A percentile compares a stretch with the other conserved stretches of the same genome.
phyloP scores from a whole-genome alignment of 2,797 vertebrate species.

The Anolis apletophallus region DNA sequence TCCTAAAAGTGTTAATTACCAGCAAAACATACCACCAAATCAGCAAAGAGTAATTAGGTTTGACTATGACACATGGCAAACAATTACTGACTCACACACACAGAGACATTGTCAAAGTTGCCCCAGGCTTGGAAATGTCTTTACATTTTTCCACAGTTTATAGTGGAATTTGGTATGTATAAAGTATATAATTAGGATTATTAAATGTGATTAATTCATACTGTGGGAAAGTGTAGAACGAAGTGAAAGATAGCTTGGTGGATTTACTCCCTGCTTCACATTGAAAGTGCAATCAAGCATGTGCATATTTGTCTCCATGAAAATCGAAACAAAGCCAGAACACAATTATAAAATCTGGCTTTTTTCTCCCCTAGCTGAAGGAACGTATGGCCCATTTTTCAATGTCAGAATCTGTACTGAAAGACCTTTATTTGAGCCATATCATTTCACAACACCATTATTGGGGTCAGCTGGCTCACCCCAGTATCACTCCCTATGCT shows the following conservation, averaged over 20 bases:
- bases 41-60: slow-evolving; percentile 62
- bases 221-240: slow-evolving; percentile 70
- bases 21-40: slow-evolving; percentile 62
- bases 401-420: slow-evolving; percentile 65
- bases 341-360: slow-evolving; percentile 56
- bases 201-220: slow-evolving; percentile 76
- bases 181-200: slow-evolving; percentile 76
- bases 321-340: slow-evolving; percentile 65
- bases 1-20: slow-evolving; percentile 67
- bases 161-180: slow-evolving; percentile 72
- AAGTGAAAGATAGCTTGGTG: slow-evolving; percentile 58
- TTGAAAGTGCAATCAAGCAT: slow-evolving; percentile 58
- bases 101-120: slow-evolving; percentile 56
- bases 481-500: slow-evolving; percentile 30
- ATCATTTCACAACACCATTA: slow-evolving; percentile 57
- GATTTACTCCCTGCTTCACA: slow-evolving; percentile 61
- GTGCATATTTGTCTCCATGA: slow-evolving; percentile 50
- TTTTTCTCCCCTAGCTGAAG: slow-evolving; percentile 62
- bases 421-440: slow-evolving; percentile 60
- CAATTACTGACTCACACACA: slow-evolving; percentile 65
- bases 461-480: slow-evolving; percentile 43
- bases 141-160: slow-evolving; percentile 75
- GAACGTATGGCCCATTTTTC: slow-evolving; percentile 64
- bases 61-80: slow-evolving; percentile 67
- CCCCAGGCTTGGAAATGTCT: slow-evolving; percentile 68